Conservation (phyloP, 2,113 vertebrate genomes). For the Oreochromis tanganicae region DNA sequence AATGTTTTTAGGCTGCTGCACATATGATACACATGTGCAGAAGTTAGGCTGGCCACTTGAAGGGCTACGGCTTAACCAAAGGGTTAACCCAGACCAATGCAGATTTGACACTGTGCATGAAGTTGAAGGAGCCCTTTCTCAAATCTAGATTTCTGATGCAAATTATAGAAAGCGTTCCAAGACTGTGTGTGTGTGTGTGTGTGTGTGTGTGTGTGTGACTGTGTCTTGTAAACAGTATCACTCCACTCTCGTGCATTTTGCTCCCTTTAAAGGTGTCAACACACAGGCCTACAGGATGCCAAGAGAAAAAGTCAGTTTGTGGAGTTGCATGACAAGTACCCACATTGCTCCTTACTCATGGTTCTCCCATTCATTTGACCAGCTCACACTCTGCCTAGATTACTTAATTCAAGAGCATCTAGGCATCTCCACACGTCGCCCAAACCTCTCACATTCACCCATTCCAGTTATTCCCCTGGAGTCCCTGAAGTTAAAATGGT, state of each 20-base stretch:
- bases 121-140: constrained; percentile 37
- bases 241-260: neutral
- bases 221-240: neutral
- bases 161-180: neutral
- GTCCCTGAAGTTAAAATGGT: neutral
- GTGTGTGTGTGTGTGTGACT: neutral
- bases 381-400: neutral
- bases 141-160: neutral
- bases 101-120: constrained; percentile 19
- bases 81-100: neutral
- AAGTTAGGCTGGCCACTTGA: constrained; percentile 26
- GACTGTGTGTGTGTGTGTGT: neutral
- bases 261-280: neutral
- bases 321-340: constrained; percentile 30
- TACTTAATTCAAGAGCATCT: neutral
- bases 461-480: neutral
- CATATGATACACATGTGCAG: neutral
- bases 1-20: constrained; percentile 6
- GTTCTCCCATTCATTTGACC: neutral
- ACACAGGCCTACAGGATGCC: constrained; percentile 3
- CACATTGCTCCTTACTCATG: neutral
- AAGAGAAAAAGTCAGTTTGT: constrained; percentile 11
- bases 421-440: neutral
- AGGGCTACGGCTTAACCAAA: neutral
- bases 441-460: neutral